These are phyloP conservation scores for Mastomys coucha DNA, from an alignment of 2,113 vertebrate species.

Conservation along the genomic window DNA sequence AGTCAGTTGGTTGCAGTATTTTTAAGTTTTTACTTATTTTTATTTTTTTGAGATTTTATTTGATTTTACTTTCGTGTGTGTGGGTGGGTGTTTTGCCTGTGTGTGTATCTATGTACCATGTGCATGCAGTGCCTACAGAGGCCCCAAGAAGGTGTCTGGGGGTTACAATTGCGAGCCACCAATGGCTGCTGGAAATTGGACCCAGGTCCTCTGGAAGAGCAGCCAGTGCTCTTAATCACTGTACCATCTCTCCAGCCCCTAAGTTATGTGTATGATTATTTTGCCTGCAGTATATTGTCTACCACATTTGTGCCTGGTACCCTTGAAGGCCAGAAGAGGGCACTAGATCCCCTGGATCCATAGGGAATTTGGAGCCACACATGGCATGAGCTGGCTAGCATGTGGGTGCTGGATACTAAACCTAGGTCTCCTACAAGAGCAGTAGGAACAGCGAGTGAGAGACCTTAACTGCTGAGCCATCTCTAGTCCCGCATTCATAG, in stretches of 20 bases:
- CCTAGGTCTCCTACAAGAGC: not conserved
- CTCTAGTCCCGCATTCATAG: not conserved
- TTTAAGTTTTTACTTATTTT: not conserved
- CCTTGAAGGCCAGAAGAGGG: not conserved
- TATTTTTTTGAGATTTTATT: not conserved
- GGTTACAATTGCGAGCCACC: not conserved
- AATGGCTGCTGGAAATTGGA: not conserved
- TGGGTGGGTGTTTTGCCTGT: not conserved
- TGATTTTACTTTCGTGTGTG: not conserved
- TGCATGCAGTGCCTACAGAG: not conserved
- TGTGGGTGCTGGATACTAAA: not conserved
- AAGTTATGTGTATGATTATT: not conserved
- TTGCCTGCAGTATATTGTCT: not conserved
- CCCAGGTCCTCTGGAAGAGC: not conserved
- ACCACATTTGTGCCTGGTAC: not conserved
- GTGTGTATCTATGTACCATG: not conserved
- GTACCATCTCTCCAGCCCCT: not conserved
- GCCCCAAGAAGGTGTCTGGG: not conserved
- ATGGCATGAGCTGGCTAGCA: not conserved
- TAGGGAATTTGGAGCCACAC: not conserved
- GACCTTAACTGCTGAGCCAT: not conserved
- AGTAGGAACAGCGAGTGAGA: not conserved
- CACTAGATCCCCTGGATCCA: too few relatives aligned
- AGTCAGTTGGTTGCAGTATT: not conserved
- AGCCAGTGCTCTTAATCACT: not conserved